Evolutionary conservation across 1,140 invertebrate species (phyloP).

Genomic region (Papilio polyxenes): DNA sequence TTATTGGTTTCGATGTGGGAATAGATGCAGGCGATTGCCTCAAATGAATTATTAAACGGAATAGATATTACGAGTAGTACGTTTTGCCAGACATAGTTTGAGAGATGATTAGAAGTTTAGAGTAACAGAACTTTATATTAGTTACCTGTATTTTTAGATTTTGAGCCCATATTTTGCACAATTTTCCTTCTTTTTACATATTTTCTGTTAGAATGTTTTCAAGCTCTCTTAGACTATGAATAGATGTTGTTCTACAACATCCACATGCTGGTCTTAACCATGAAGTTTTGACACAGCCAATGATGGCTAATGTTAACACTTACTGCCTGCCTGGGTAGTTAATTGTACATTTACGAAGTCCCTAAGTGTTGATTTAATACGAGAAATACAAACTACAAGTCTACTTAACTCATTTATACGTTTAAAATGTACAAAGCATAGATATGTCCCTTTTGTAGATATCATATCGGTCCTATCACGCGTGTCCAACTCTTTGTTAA

Average conservation of each 20-base stretch:
- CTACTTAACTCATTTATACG: background rate
- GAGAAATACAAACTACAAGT: background rate
- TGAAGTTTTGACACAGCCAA: too few relatives aligned
- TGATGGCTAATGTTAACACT: too few relatives aligned
- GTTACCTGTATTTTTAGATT: background rate
- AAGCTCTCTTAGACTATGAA: too few relatives aligned
- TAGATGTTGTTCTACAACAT: too few relatives aligned
- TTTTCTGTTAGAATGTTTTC: too few relatives aligned
- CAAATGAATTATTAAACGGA: conserved; percentile 23
- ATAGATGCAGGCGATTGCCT: conserved; percentile 2
- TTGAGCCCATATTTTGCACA: background rate
- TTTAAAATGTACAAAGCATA: conserved; percentile 40
- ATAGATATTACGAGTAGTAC: conserved; percentile 18
- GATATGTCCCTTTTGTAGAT: conserved; percentile 64
- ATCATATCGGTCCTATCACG: conserved; percentile 64
- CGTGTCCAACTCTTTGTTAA: conserved; percentile 70
- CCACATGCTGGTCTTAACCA: too few relatives aligned
- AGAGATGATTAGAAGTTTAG: background rate
- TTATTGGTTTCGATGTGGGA: conserved; percentile 46
- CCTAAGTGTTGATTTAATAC: background rate
- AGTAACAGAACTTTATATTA: background rate
- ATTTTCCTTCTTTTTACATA: too few relatives aligned
- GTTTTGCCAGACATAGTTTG: background rate
- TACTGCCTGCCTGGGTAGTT: too few relatives aligned
- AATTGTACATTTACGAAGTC: too few relatives aligned